Evolutionary conservation across 64 coral and sea anemone genomes (phyloP).

Genomic region (Hydrozoanthus tunicans): DNA sequence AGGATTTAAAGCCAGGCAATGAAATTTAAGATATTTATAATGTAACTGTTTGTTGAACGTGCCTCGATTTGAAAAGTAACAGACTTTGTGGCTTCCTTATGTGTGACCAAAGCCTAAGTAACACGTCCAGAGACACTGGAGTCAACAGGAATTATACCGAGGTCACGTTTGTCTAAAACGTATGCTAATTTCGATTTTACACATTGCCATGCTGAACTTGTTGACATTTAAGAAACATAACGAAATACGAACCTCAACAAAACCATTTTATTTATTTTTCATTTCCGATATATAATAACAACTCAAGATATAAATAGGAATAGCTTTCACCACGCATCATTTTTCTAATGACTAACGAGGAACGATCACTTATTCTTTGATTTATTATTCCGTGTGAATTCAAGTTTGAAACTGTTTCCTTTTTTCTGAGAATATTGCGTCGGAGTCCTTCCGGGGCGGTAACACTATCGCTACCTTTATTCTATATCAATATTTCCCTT

Average conservation of each 20-base stretch:
- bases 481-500: not conserved
- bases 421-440: not conserved
- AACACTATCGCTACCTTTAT: not conserved
- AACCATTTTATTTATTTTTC: not conserved
- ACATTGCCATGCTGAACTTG: no score
- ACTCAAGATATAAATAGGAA: no score
- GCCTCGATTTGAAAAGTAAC: no score
- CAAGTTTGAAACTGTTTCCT: slow-evolving; percentile 7
- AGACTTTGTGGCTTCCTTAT: no score
- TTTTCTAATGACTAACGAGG: not conserved
- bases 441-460: slow-evolving; percentile 13
- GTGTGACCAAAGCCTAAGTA: no score
- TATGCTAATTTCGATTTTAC: slow-evolving; percentile 4
- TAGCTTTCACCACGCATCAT: not conserved
- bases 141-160: not conserved
- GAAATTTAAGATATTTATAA: no score
- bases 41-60: no score
- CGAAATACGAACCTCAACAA: not conserved
- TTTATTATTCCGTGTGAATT: slow-evolving; percentile 9
- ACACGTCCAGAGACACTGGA: not conserved
- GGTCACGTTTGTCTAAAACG: slow-evolving; percentile 22
- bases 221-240: no score
- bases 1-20: no score
- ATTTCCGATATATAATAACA: no score
- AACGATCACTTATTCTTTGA: not conserved